Percentiles rank a stretch among this genome's conserved stretches.
phyloP scores from a whole-genome alignment of 2,113 vertebrate genomes.

The Phalacrocorax carbo region DNA sequence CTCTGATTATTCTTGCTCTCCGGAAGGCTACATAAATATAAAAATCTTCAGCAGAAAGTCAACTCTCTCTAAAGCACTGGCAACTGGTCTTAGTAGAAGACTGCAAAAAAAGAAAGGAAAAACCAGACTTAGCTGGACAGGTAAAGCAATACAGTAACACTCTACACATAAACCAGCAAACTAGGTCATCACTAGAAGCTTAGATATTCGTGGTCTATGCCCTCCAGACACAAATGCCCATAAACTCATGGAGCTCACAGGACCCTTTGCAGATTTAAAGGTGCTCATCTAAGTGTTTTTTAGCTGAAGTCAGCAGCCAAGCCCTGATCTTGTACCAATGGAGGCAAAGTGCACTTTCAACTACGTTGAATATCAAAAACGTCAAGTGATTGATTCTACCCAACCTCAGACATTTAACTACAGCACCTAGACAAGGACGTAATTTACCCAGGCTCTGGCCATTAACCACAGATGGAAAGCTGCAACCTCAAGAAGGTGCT shows the following conservation, averaged over 20 bases:
- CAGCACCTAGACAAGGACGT: background rate
- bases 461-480: background rate
- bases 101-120: background rate
- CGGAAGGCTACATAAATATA: background rate
- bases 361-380: background rate
- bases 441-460: background rate
- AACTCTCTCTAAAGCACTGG: conserved; percentile 36
- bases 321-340: background rate
- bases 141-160: background rate
- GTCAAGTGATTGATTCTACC: background rate
- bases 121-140: background rate
- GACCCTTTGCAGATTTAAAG: background rate
- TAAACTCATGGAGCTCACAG: background rate
- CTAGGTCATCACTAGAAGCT: background rate
- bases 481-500: background rate
- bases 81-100: conserved; percentile 33
- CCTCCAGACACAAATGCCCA: background rate
- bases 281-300: background rate
- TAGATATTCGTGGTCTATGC: background rate
- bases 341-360: background rate
- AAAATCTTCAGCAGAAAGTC: conserved; percentile 32
- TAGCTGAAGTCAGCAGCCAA: background rate
- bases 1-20: conserved; percentile 34
- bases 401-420: background rate
- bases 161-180: background rate